phyloP scores from a whole-genome alignment of 2,113 vertebrate species.

The Brachirus orientalis region DNA sequence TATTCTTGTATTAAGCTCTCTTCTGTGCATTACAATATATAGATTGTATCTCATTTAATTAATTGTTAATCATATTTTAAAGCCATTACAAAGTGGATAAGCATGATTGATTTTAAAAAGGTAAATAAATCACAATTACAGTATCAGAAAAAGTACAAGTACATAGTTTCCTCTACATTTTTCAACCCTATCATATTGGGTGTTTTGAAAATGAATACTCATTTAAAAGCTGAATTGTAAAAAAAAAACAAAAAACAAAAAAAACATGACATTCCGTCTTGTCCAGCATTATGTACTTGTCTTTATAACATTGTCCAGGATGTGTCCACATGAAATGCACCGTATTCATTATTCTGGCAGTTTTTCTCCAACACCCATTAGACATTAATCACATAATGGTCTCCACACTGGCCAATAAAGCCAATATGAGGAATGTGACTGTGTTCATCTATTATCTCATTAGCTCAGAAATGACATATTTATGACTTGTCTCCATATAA shows the following conservation, averaged over 20 bases:
- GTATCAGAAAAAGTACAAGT: too few species aligned
- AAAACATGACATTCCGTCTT: too few species aligned
- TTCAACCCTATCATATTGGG: neutral
- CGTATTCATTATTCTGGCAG: slow-evolving; percentile 28
- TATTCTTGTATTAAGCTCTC: too few species aligned
- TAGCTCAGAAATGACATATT: slow-evolving; percentile 41
- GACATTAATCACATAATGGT: slow-evolving; percentile 49
- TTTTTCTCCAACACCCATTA: slow-evolving; percentile 8
- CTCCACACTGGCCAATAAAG: slow-evolving; percentile 37
- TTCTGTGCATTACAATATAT: too few species aligned
- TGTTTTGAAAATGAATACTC: neutral
- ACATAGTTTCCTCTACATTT: neutral
- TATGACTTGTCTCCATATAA: slow-evolving; percentile 10
- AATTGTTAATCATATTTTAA: too few species aligned
- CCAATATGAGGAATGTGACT: slow-evolving; percentile 46
- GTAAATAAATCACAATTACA: too few species aligned
- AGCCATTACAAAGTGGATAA: too few species aligned
- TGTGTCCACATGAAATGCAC: slow-evolving; percentile 29
- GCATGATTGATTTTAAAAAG: too few species aligned
- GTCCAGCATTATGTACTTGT: neutral
- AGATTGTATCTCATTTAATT: too few species aligned
- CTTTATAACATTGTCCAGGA: slow-evolving; percentile 43
- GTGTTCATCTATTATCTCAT: slow-evolving; percentile 47
- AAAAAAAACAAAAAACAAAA: too few species aligned
- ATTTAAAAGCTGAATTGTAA: too few species aligned